Percentiles rank a stretch among this genome's conserved stretches.
Evolutionary conservation across 2,797 vertebrate genomes (phyloP).

Genomic region (Gymnopithys bicolor): DNA sequence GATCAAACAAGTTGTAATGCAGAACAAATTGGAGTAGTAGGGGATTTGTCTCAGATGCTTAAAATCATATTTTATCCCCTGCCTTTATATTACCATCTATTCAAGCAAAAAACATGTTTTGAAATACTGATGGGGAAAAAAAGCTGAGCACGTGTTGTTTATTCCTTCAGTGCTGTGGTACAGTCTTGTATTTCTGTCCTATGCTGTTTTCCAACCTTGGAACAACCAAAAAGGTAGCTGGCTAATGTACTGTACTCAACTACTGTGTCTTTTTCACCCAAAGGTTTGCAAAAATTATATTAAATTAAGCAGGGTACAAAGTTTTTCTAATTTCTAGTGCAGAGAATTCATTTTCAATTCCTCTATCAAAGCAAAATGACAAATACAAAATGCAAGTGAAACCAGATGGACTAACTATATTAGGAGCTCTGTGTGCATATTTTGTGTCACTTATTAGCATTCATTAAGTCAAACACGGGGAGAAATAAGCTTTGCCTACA

Average conservation of each 20-base stretch:
- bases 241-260: not conserved
- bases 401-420: conserved; percentile 82
- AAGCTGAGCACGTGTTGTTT: not conserved
- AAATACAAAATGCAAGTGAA: conserved; percentile 79
- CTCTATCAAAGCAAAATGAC: conserved; percentile 78
- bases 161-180: not conserved
- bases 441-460: conserved; percentile 84
- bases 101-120: conserved; percentile 4
- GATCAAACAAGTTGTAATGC: conserved; percentile 72
- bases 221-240: not conserved
- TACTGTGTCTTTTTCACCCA: conserved; percentile 15
- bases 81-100: conserved; percentile 39
- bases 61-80: conserved; percentile 66
- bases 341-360: conserved; percentile 75
- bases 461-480: conserved; percentile 80
- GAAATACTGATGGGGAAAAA: not conserved
- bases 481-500: conserved; percentile 80
- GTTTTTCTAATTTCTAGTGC: conserved; percentile 68
- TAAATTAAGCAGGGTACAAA: conserved; percentile 64
- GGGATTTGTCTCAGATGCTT: conserved; percentile 68
- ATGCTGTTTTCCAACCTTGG: not conserved
- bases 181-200: not conserved
- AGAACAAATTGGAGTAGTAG: conserved; percentile 69
- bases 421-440: conserved; percentile 78
- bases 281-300: conserved; percentile 65